Evolutionary conservation across 2,888 invertebrate species (phyloP).

Genomic region (Noctua pronuba): DNA sequence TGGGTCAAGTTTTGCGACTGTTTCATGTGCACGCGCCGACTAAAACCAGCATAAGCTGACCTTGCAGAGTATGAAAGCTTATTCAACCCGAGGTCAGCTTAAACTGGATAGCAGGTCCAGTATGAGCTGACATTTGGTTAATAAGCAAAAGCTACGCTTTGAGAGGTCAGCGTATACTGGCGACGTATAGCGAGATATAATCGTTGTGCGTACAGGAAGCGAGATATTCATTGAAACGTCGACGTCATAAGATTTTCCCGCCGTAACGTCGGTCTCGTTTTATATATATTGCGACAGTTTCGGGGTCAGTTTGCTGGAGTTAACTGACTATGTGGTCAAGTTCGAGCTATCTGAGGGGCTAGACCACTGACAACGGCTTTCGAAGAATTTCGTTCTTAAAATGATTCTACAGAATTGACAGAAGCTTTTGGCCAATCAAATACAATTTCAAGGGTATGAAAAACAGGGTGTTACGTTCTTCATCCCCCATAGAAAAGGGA

Average conservation of each 20-base stretch:
- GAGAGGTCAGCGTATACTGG: background rate
- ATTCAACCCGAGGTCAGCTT: background rate
- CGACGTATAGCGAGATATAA: no score
- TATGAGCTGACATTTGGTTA: background rate
- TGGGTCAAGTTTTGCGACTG: conserved; percentile 61
- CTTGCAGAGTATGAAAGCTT: background rate
- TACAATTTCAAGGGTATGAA: no score
- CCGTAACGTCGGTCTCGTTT: conserved; percentile 9
- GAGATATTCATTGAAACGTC: conserved; percentile 13
- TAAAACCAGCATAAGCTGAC: background rate
- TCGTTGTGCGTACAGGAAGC: conserved; percentile 24
- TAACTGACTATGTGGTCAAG: background rate
- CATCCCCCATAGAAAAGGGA: no score
- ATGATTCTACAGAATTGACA: background rate
- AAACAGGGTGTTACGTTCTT: no score
- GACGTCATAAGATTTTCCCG: conserved; percentile 22
- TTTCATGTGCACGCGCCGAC: conserved; percentile 1
- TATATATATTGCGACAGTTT: conserved; percentile 31
- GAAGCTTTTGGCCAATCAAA: no score
- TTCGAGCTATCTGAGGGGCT: background rate
- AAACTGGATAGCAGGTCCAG: background rate
- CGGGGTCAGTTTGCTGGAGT: background rate
- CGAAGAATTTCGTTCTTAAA: background rate
- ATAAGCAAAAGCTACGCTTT: background rate
- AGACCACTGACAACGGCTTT: background rate